Conservation (phyloP, 2,888 invertebrate species). For the Leptopilina drosophilae region DNA sequence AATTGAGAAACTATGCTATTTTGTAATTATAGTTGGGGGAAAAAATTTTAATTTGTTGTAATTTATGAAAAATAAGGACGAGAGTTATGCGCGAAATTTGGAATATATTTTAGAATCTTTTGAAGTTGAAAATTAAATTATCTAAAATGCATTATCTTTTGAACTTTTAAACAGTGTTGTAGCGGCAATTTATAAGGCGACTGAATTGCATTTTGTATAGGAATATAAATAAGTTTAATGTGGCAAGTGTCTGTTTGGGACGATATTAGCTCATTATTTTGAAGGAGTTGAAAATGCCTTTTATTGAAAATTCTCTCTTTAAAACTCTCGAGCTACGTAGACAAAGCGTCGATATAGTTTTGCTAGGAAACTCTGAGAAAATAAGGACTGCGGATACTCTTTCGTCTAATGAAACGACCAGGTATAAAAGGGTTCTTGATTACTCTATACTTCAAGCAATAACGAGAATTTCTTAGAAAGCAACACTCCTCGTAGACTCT, state of each 20-base stretch:
- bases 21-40: too few species aligned
- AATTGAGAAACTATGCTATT: too few species aligned
- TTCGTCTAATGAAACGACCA: slow-evolving; percentile 32
- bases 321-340: neutral
- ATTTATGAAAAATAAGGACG: too few species aligned
- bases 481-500: slow-evolving; percentile 11
- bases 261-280: slow-evolving; percentile 13
- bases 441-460: slow-evolving; percentile 34
- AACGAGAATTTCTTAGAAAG: slow-evolving; percentile 28
- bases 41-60: too few species aligned
- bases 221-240: neutral
- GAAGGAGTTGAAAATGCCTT: slow-evolving; percentile 19
- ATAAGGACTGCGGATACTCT: slow-evolving; percentile 26
- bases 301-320: slow-evolving; percentile 25
- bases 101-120: neutral
- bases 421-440: slow-evolving; percentile 24
- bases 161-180: neutral
- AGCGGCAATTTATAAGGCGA: neutral
- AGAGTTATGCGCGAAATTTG: too few species aligned
- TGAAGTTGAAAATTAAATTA: neutral
- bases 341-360: slow-evolving; percentile 31
- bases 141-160: neutral
- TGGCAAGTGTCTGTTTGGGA: neutral
- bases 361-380: slow-evolving; percentile 7
- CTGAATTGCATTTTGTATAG: neutral